A percentile compares a stretch with the other conserved stretches of the same genome.
Conservation (phyloP, 2,113 vertebrate species). For the Eulemur macaco region DNA sequence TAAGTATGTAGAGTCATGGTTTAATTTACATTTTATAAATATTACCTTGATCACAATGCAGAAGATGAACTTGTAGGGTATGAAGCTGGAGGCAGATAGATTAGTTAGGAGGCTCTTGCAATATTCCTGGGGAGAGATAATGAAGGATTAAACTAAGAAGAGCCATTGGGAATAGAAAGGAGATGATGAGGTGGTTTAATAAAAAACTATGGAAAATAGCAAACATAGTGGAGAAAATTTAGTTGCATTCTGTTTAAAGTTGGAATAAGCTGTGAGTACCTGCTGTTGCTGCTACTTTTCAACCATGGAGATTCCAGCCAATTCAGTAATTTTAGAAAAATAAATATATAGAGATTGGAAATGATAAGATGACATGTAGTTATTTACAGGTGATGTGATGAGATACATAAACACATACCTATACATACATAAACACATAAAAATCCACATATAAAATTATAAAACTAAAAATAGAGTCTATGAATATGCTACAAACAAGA, state of each 20-base stretch:
- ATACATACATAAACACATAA: not conserved
- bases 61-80: conserved; percentile 39
- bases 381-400: conserved; percentile 1
- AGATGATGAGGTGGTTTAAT: conserved; percentile 57
- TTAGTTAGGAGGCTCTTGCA: conserved; percentile 48
- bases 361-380: not conserved
- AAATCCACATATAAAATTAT: not conserved
- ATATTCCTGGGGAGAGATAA: conserved; percentile 62
- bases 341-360: not conserved
- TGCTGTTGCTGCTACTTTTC: not conserved
- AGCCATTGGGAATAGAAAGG: conserved; percentile 58
- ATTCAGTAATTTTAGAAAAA: conserved; percentile 39
- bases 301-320: not conserved
- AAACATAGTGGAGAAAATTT: conserved; percentile 33
- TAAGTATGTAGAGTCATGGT: conserved; percentile 29
- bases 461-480: not conserved
- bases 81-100: conserved; percentile 46
- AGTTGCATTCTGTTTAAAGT: conserved; percentile 28
- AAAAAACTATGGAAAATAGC: conserved; percentile 35
- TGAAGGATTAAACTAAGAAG: conserved; percentile 57
- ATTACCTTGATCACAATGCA: conserved; percentile 53
- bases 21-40: conserved; percentile 59
- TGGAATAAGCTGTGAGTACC: not conserved
- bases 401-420: not conserved
- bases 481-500: not conserved